Conservation (phyloP, 92 coral and sea anemone genomes). For the Epizoanthus ramosus region DNA sequence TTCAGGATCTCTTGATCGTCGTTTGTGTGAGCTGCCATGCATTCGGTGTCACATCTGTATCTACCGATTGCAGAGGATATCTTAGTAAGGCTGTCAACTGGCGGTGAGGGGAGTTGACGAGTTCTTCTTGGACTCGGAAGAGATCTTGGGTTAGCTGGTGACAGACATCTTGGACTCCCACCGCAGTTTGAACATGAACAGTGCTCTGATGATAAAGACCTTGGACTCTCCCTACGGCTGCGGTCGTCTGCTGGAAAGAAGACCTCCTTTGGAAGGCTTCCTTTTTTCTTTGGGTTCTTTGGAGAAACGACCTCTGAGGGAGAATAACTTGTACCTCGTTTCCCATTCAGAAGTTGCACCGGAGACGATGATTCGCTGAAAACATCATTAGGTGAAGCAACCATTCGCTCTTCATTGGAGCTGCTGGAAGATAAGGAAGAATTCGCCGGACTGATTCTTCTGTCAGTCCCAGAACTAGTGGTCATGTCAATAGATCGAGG, state of each 20-base stretch:
- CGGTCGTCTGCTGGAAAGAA: neutral
- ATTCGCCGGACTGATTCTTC: neutral
- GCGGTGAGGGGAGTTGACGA: neutral
- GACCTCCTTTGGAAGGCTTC: neutral
- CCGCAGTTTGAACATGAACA: neutral
- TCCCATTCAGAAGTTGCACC: neutral
- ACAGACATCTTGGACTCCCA: neutral
- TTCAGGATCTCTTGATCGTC: conserved; percentile 20
- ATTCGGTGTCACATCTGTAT: conserved; percentile 13
- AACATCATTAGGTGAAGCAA: neutral
- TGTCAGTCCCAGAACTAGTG: neutral
- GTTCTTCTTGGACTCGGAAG: neutral
- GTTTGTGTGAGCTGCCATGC: conserved; percentile 23
- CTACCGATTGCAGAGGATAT: neutral
- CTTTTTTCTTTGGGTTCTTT: neutral
- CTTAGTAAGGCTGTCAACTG: neutral
- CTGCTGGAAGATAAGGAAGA: neutral
- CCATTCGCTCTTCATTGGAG: neutral
- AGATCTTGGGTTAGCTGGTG: neutral
- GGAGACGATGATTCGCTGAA: neutral
- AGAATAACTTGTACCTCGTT: neutral
- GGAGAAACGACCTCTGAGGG: conserved; percentile 1
- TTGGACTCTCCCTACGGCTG: neutral
- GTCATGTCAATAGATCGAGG: neutral
- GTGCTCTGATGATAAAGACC: neutral